Evolutionary conservation across 2,113 vertebrate genomes (phyloP), one percentile per base, ranked within the genome.

Genomic region (Myocastor coypus): DNA sequence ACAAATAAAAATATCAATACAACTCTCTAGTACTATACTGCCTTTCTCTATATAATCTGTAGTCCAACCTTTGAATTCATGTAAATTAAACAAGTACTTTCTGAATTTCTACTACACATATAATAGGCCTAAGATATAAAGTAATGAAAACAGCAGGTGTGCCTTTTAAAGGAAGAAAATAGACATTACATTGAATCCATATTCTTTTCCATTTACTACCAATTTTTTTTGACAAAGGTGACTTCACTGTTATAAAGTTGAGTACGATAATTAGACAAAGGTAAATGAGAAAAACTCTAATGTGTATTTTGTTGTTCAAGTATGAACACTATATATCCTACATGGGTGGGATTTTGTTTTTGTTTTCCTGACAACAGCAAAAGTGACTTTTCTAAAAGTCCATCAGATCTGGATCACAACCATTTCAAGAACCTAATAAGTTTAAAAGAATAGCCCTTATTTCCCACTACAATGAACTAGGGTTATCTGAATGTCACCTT

Each of bases 391-490:
- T 89, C 52, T 85, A 84, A 95, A 96, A 97, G 52, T 10, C 55
- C 68, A 94, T 28, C 84, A 93, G 42, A 94, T 61, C 73, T 66
- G 22, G 7, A 89, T 89, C 16, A 50, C 5, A 88, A 30, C 32
- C 59, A 26, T 78, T 95, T 91, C 24, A 96, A 78, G 96, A 94
- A 71, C 37, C 34, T 91, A 95, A 92, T 80, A 93, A 90, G 40
- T 59, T 93, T 77, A 93, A 91, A 81, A 89, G 22, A 64, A 37
- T 1, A 89, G 30, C 19, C 19, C 59, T 86, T 91, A 55, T 50
- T 92, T n/a, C 82, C 88, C n/a, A 86, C 71, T 77, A 87, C 61
- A 75, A 78, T 17, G 16, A 95, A 37, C 64, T 3, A 40, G 52
- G 82, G 64, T 96, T 92, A 92, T 46, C 61, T 71, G 73, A 96